These are phyloP conservation scores for Polietes domitor DNA, from an alignment of 2,888 invertebrate genomes.

Conservation along the genomic window DNA sequence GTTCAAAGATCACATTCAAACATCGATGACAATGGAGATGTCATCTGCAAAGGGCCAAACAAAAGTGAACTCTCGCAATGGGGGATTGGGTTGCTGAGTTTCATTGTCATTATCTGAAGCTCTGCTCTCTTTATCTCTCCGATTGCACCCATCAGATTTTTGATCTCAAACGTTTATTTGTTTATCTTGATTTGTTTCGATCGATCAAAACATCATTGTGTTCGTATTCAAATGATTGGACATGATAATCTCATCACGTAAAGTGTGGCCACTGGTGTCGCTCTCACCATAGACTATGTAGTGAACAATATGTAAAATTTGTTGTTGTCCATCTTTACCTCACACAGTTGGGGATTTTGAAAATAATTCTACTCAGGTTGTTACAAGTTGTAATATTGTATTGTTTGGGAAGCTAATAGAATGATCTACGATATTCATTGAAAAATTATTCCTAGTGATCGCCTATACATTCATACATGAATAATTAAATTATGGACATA, in stretches of 20 bases:
- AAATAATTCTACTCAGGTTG: no score
- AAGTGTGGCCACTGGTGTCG: background rate
- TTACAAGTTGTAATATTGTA: no score
- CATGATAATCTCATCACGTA: background rate
- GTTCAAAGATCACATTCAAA: background rate
- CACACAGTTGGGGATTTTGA: background rate
- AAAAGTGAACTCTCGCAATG: background rate
- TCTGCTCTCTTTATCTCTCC: background rate
- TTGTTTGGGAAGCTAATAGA: no score
- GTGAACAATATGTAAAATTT: background rate
- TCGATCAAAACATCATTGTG: background rate
- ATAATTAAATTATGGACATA: no score
- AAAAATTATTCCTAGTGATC: no score
- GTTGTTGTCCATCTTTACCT: background rate
- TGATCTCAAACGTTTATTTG: background rate
- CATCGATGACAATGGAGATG: slow-evolving; percentile 35
- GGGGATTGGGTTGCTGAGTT: no score
- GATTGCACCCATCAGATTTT: no score
- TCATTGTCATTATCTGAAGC: background rate
- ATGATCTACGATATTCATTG: no score
- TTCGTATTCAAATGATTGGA: background rate
- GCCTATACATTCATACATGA: no score
- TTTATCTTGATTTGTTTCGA: background rate
- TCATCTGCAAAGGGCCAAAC: slow-evolving; percentile 3
- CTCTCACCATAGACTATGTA: background rate